A percentile compares a stretch with the other conserved stretches of the same genome.
Evolutionary conservation across 2,888 invertebrate genomes (phyloP).

Genomic region (Eilema caniola): DNA sequence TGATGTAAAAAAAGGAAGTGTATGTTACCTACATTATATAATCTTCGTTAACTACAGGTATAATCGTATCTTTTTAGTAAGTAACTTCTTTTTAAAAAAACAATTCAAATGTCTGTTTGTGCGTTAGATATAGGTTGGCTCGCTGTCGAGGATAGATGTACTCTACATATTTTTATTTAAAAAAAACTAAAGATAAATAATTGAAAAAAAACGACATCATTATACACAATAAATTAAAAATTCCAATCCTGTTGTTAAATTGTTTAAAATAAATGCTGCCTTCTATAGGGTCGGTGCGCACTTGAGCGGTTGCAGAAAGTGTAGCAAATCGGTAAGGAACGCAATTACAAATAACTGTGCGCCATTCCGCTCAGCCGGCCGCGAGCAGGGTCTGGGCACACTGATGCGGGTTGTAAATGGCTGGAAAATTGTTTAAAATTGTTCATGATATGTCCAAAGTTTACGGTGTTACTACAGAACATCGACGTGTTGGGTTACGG

Average conservation of each 20-base stretch:
- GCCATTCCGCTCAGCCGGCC: slow-evolving; percentile 36
- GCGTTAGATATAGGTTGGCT: no score
- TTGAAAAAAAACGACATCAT: neutral
- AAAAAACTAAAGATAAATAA: no score
- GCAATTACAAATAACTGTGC: slow-evolving; percentile 36
- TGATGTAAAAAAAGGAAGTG: no score
- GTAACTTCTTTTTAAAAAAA: no score
- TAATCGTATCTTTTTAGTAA: no score
- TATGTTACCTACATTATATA: no score
- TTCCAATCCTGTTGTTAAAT: slow-evolving; percentile 6
- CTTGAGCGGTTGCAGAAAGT: slow-evolving; percentile 18
- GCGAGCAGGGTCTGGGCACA: slow-evolving; percentile 33
- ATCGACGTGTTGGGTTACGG: no score
- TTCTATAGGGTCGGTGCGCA: neutral
- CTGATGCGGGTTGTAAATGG: neutral
- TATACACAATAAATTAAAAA: neutral
- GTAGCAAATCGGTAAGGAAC: slow-evolving; percentile 44
- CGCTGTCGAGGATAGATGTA: no score
- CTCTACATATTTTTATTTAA: no score
- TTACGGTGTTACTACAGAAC: no score
- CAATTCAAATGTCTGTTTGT: no score
- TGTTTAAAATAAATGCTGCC: slow-evolving; percentile 19
- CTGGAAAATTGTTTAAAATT: neutral
- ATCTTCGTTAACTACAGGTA: no score
- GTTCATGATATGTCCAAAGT: neutral